Base-by-base conservation (phyloP, 2,797 vertebrate species). In the Galago senegalensis region DNA sequence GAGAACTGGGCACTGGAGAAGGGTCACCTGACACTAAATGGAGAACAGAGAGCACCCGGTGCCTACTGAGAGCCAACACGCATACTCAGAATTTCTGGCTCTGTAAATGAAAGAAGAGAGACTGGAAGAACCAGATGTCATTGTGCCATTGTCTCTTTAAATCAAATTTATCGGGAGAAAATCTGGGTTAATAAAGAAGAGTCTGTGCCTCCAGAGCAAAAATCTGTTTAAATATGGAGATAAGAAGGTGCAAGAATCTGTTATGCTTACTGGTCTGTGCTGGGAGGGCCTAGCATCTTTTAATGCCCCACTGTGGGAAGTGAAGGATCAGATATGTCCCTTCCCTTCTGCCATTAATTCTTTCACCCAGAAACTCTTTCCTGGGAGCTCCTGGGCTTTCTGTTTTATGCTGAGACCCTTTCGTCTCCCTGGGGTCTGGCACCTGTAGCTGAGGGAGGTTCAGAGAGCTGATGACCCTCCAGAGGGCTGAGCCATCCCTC, bases 281-380 rank as follows among this genome's bases (percentile, higher is more conserved):
- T 11, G 20, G 25, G 49, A 60, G 37, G 20, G 25, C 61, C 87
- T 82, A 14, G 61, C 75, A 87, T 92, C 96, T 69, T 92, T 96
- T 92, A 98, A 96, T 96, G 83, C 89, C 93, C 31, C 0, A 3
- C 69, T 7, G 5, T 0, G 16, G 34, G 63, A 18, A 3, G 0
- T 2, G 76, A 1, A 6, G 46, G 43, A 91, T 91, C 97, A 96
- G 97, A 82, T 95, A 97, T 67, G 65, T 61, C 46, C 72, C 83
- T 85, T 96, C n/a, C 25, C 20, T 2, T 72, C 56, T 53, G 2
- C 37, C 58, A 23, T 17, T 56, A 14, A 40, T 86, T 65, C 34
- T 14, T 21, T 83, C 13, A 27, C 27, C 46, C 46, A 0, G 1
- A 86, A 18, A 7, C 25, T 34, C 53, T 43, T 82, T 61, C 18